phyloP scores from a whole-genome alignment of 1,140 invertebrate genomes.

The Dendroctonus valens region DNA sequence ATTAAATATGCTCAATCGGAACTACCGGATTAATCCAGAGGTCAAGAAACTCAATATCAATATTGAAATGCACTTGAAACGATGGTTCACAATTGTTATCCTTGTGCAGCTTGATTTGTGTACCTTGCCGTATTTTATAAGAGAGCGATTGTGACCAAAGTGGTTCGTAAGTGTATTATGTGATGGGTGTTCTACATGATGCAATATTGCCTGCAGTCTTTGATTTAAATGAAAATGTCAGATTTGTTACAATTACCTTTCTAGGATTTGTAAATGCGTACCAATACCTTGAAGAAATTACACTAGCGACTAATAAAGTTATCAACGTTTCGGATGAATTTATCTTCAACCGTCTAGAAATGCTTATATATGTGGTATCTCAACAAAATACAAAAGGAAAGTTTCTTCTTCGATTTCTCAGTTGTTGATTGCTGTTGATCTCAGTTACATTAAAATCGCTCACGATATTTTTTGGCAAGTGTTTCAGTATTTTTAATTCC shows the following conservation, averaged over 20 bases:
- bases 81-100: not conserved
- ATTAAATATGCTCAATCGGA: conserved; percentile 5
- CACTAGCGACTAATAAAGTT: too few species aligned
- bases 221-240: not conserved
- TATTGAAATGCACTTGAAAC: conserved; percentile 8
- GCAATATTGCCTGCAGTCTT: not conserved
- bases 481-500: too few species aligned
- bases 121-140: not conserved
- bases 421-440: too few species aligned
- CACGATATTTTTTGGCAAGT: too few species aligned
- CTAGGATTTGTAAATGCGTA: too few species aligned
- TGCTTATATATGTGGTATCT: too few species aligned
- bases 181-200: not conserved
- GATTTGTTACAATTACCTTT: not conserved
- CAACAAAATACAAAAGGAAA: too few species aligned
- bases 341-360: too few species aligned
- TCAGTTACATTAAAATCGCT: too few species aligned
- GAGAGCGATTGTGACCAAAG: not conserved
- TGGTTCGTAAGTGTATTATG: not conserved
- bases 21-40: conserved; percentile 9
- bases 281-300: too few species aligned
- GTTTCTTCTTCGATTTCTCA: too few species aligned
- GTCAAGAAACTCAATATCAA: conserved; percentile 17
- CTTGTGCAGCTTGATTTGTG: not conserved
- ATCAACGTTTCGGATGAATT: too few species aligned